These are phyloP conservation scores for Stichodactyla mertensii DNA, from an alignment of 64 coral and sea anemone species.

Conservation along the genomic window DNA sequence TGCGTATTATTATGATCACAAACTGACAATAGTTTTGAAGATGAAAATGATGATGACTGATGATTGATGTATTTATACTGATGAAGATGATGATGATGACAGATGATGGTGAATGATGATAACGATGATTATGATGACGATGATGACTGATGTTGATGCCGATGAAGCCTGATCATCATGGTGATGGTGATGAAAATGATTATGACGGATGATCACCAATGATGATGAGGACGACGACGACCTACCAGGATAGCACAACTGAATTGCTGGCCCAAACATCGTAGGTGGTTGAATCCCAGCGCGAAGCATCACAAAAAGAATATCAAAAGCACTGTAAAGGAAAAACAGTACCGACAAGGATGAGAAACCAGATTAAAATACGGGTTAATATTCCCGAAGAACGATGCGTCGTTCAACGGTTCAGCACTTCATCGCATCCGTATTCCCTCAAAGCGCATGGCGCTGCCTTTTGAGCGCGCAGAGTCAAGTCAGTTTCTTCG, in stretches of 20 bases:
- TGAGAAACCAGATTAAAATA: too few species aligned
- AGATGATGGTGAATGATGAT: not conserved
- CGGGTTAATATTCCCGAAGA: too few species aligned
- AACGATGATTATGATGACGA: not conserved
- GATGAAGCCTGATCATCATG: not conserved
- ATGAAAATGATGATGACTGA: too few species aligned
- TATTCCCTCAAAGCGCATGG: too few species aligned
- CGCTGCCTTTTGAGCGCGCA: too few species aligned
- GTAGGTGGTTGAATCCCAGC: constrained; percentile 69
- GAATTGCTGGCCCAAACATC: constrained; percentile 71
- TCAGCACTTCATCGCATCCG: too few species aligned
- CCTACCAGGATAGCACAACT: constrained; percentile 75
- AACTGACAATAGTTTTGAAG: too few species aligned
- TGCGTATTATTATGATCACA: too few species aligned
- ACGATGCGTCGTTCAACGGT: too few species aligned
- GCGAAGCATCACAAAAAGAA: constrained; percentile 79
- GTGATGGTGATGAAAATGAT: not conserved
- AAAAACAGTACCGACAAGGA: not conserved
- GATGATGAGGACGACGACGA: not conserved
- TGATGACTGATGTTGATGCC: not conserved
- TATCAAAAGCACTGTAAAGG: constrained; percentile 79
- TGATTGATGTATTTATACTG: too few species aligned
- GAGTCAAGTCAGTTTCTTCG: too few species aligned
- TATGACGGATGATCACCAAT: not conserved
- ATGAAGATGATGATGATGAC: not conserved